These are phyloP conservation scores for Azemiops feae DNA, from an alignment of 2,113 vertebrate species.

Conservation along the genomic window DNA sequence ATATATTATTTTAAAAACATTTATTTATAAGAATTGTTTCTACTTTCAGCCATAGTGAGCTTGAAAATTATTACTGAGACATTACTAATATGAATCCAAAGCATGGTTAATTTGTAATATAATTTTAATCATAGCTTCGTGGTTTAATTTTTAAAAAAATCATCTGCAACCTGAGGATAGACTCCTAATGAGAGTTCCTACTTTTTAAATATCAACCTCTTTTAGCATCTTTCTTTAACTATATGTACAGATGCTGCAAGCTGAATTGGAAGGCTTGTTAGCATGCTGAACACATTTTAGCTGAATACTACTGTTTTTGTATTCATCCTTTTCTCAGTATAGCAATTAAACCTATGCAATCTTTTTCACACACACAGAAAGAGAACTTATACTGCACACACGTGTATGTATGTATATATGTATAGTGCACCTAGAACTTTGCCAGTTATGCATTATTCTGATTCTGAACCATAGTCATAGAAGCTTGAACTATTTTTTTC, in stretches of 20 bases:
- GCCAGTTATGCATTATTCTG: not conserved
- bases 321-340: conserved; percentile 18
- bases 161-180: conserved; percentile 46
- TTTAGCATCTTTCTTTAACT: conserved; percentile 35
- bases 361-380: not conserved
- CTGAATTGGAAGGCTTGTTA: conserved; percentile 36
- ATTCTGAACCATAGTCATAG: not conserved
- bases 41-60: not conserved
- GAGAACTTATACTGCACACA: no score
- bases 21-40: not conserved
- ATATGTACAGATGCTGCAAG: not conserved
- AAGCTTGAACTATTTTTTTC: not conserved
- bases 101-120: conserved; percentile 34
- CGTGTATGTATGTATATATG: no score
- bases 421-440: rapidly evolving
- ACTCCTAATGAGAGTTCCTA: conserved; percentile 33
- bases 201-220: conserved; percentile 40
- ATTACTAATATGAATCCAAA: conserved; percentile 47
- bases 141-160: conserved; percentile 61
- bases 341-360: conserved; percentile 3
- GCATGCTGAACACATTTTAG: conserved; percentile 29
- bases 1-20: not conserved
- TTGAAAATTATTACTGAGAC: conserved; percentile 2
- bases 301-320: conserved; percentile 5
- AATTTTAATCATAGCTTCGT: conserved; percentile 51